Evolutionary conservation across 1,140 invertebrate genomes (phyloP).

Genomic region (Megathymus violae): DNA sequence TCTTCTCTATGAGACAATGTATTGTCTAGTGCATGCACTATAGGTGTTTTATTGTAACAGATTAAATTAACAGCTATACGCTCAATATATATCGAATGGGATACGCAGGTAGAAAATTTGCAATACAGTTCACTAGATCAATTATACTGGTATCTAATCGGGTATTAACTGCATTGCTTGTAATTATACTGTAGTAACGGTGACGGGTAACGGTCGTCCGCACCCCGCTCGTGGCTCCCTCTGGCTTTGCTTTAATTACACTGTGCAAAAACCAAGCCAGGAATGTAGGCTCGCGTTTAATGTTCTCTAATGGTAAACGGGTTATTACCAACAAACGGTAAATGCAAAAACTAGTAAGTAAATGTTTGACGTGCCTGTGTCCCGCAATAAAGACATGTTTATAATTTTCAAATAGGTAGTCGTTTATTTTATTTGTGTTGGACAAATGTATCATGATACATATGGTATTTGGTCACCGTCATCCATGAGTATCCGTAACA

Average conservation of each 20-base stretch:
- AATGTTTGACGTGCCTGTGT: too few relatives aligned
- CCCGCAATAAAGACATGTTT: too few relatives aligned
- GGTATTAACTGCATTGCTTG: constrained; percentile 30
- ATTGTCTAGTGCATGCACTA: too few relatives aligned
- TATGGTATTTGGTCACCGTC: too few relatives aligned
- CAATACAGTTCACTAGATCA: constrained; percentile 28
- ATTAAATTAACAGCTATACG: background rate
- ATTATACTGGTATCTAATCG: constrained; percentile 30
- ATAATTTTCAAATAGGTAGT: too few relatives aligned
- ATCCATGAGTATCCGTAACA: too few relatives aligned
- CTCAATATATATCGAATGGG: constrained; percentile 3
- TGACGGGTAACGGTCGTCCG: constrained; percentile 27
- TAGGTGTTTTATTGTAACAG: too few relatives aligned
- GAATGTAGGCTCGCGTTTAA: constrained; percentile 27
- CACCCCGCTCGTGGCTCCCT: constrained; percentile 18
- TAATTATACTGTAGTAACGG: constrained; percentile 32
- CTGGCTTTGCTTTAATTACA: constrained; percentile 26
- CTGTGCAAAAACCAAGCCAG: constrained; percentile 20
- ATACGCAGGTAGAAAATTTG: constrained; percentile 19
- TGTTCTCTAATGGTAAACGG: constrained; percentile 22
- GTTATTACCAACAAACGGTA: constrained; percentile 30
- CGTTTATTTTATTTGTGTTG: too few relatives aligned
- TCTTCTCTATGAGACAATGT: too few relatives aligned
- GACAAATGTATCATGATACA: too few relatives aligned
- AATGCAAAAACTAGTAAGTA: constrained; percentile 21